Evolutionary conservation across 2,113 vertebrate genomes (phyloP), one percentile per base, ranked within the genome.

Genomic region (Chascanopsetta lugubris): DNA sequence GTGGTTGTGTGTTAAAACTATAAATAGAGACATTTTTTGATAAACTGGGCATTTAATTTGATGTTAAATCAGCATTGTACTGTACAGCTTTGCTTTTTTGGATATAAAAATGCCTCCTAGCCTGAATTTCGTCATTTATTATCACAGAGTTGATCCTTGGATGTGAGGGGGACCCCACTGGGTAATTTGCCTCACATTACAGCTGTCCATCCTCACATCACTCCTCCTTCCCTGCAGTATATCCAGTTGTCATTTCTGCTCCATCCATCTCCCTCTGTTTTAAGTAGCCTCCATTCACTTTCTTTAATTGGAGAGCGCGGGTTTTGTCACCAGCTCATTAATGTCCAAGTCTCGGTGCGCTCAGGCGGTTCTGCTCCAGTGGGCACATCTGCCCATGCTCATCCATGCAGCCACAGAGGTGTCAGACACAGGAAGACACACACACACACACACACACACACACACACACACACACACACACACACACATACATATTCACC

Each of bases 311-410:
- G 85, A 81, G 82, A 79, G 71, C 77, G 78, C 56, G 63, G 80
- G 80, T 88, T 90, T 87, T 91, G 88, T 89, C 89, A 89, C 88
- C 60, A 82, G 88, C 89, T 88, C 88, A 87, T 90, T 92, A 92
- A 92, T 88, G 89, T 87, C 82, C 82, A 77, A 88, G 88, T 89
- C 89, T 85, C 78, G 5, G 50, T 83, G 68, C 82, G 50, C 65
- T 64, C 58, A 61, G 75, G 64, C 75, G 57, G 92, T 92, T 92
- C 87, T 78, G 76, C 92, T 91, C 79, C 76, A 71, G 51, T 74
- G 86, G 74, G 69, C 90, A 90, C 91, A 92, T 92, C 90, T 92
- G 91, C 82, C 80, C 74, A 36, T 57, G 87, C 77, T 89, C 90
- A 88, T 83, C 84, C 87, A 77, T 71, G 72, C 86, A 90, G 83